Conservation (phyloP, 2,888 invertebrate species). For the Phyllotreta cruciferae region DNA sequence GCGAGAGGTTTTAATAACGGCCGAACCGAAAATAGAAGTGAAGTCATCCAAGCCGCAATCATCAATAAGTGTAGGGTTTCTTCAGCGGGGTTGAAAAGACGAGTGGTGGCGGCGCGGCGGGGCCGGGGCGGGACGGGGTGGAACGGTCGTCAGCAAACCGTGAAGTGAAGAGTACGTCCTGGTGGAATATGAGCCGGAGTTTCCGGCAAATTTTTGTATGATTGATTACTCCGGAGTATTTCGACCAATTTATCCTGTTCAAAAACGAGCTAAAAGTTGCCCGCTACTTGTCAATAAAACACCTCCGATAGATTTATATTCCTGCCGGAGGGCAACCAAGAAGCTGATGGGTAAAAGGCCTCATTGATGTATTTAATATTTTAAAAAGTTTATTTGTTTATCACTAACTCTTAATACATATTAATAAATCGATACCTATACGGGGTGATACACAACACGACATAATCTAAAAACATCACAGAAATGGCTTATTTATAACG, state of each 20-base stretch:
- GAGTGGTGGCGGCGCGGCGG: slow-evolving; percentile 1
- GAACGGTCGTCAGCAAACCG: slow-evolving; percentile 26
- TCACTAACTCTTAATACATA: too few relatives aligned
- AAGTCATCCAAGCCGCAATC: slow-evolving; percentile 13
- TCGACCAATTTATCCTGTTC: slow-evolving; percentile 41
- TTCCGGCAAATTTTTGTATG: slow-evolving; percentile 37
- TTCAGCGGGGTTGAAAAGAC: slow-evolving; percentile 1
- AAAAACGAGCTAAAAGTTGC: slow-evolving; percentile 33
- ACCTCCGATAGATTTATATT: slow-evolving; percentile 33
- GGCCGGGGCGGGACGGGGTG: background rate
- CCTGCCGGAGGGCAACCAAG: slow-evolving; percentile 2
- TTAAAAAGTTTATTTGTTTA: too few relatives aligned
- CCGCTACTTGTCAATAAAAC: slow-evolving; percentile 39
- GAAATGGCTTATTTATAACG: too few relatives aligned
- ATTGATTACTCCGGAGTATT: slow-evolving; percentile 42
- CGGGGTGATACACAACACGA: too few relatives aligned
- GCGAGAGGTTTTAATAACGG: slow-evolving; percentile 19
- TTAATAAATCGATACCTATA: too few relatives aligned
- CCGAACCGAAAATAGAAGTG: slow-evolving; percentile 20
- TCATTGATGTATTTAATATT: too few relatives aligned
- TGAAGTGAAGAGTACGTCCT: slow-evolving; percentile 32
- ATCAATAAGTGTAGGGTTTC: slow-evolving; percentile 21
- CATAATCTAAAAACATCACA: too few relatives aligned
- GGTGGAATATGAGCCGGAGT: slow-evolving; percentile 30
- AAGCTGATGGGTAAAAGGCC: background rate